Base-by-base conservation (phyloP, 2,113 vertebrate species). In the Colossoma macropomum region DNA sequence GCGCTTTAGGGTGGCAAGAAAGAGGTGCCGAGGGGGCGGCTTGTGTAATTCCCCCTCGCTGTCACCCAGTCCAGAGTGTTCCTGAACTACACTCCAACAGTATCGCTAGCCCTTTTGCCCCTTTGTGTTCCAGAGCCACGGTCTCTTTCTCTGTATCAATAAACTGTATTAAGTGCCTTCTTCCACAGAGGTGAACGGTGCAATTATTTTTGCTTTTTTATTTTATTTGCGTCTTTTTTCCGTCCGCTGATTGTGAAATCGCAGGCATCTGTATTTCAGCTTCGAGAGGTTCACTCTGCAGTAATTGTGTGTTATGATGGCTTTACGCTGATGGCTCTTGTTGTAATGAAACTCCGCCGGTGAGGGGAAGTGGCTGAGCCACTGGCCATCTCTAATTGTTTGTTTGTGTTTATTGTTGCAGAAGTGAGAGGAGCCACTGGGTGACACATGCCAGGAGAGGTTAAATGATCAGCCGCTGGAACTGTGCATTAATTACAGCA, bases 331-430 rank as follows among this genome's bases (percentile, higher is more conserved):
- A 74, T 80, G 78, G 77, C 65, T 56, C 68, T 86, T 73, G 73
- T 81, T 79, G 69, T 82, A 85, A 75, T 79, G 71, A 79, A 85
- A 75, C 74, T 69, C 68, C n/a, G 69, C 84, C 71, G 81, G 63
- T n/a, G 81, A 75, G 80, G 82, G 83, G 80, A 84, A 71, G 30
- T 81, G 75, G 54, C 75, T 79, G 73, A 80, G 80, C 79, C 82
- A 77, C 74, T 78, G 85, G 75, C 83, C 71, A 71, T 85, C 75
- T 81, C 73, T 83, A 85, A 83, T 86, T 79, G 69, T 86, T 87
- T 89, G 84, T 88, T 86, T 87, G 86, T 87, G 86, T 83, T 86
- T 87, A 85, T 85, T 63, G 73, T 83, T 80, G 77, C 73, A 75
- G 80, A 84, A 84, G 82, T 85, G 76, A 86, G 88, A 82, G 77